phyloP scores from a whole-genome alignment of 2,797 vertebrate species.

The Rhinichthys osculus region DNA sequence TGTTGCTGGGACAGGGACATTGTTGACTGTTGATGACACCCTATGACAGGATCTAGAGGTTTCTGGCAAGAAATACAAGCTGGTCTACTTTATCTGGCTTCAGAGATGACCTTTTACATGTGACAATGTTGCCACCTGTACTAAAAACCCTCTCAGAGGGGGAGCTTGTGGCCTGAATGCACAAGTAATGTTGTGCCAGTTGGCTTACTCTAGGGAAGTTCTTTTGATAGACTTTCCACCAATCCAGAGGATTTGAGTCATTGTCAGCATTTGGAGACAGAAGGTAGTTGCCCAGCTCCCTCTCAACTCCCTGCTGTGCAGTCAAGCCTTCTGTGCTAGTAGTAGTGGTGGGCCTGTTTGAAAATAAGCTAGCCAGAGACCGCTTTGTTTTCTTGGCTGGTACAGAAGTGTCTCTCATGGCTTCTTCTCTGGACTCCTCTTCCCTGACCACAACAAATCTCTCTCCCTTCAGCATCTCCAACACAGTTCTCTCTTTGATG shows the following conservation, averaged over 20 bases:
- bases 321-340: not conserved
- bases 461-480: not conserved
- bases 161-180: conserved; percentile 17
- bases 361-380: conserved; percentile 11
- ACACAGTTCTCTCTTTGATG: conserved; percentile 1
- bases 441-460: not conserved
- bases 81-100: too few relatives aligned
- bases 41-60: too few relatives aligned
- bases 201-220: conserved; percentile 32
- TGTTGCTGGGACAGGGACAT: too few relatives aligned
- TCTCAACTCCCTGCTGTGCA: conserved; percentile 31
- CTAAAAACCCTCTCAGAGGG: conserved; percentile 7
- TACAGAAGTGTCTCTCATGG: not conserved
- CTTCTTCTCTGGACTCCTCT: conserved; percentile 39
- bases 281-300: conserved; percentile 35
- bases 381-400: conserved; percentile 18
- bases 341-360: conserved; percentile 15
- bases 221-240: conserved; percentile 49
- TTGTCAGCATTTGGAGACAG: conserved; percentile 36
- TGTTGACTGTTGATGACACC: too few relatives aligned
- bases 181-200: conserved; percentile 13
- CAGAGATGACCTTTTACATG: too few relatives aligned
- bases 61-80: too few relatives aligned
- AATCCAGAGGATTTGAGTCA: conserved; percentile 44
- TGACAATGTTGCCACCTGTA: too few relatives aligned